A percentile compares a stretch with the other conserved stretches of the same genome.
Conservation (phyloP, 2,113 vertebrate genomes). For the Seriola quinqueradiata region DNA sequence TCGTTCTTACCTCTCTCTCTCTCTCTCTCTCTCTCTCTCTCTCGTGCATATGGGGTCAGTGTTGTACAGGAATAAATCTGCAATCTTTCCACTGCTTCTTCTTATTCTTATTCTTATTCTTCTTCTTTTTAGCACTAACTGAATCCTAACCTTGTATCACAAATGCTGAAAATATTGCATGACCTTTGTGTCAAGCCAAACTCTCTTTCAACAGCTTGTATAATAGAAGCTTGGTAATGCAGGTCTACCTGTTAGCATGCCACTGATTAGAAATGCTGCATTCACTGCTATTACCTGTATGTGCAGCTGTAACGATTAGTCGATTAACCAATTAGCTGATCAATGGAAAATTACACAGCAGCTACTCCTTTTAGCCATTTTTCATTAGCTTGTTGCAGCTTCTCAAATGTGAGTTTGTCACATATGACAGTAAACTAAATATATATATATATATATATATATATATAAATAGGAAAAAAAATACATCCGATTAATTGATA, state of each 20-base stretch:
- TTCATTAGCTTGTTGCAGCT: not conserved
- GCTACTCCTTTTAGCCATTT: not conserved
- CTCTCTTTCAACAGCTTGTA: not conserved
- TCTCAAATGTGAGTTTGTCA: not conserved
- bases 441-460: not conserved
- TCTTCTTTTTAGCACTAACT: not conserved
- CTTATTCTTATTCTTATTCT: too few species aligned
- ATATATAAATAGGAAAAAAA: not conserved
- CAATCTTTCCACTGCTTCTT: not conserved
- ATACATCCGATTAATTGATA: not conserved
- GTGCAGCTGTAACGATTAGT: not conserved
- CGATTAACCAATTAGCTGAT: not conserved
- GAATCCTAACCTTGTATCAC: slow-evolving; percentile 12
- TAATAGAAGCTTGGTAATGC: not conserved
- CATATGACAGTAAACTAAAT: not conserved
- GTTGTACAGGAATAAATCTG: slow-evolving; percentile 32
- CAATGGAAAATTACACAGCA: not conserved
- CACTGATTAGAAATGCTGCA: not conserved
- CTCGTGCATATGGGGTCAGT: not conserved
- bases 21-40: not conserved
- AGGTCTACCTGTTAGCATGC: not conserved
- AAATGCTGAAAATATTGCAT: slow-evolving; percentile 14
- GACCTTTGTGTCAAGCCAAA: slow-evolving; percentile 16
- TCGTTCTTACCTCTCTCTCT: slow-evolving; percentile 25
- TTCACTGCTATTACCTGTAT: not conserved